Evolutionary conservation across 2,797 vertebrate species (phyloP).

Genomic region (Microcaecilia unicolor): DNA sequence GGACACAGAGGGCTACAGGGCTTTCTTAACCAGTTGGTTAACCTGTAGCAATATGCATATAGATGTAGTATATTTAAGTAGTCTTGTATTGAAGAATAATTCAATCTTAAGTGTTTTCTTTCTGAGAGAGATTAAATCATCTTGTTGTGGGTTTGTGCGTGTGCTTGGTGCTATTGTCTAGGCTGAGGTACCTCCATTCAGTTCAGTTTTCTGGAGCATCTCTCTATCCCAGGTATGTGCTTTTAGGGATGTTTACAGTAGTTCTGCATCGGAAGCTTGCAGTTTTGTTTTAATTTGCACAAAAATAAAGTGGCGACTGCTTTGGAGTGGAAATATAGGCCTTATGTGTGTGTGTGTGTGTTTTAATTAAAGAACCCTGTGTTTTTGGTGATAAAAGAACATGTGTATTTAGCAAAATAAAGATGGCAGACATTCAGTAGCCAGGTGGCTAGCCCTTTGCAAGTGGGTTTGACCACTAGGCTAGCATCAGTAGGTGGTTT

Average conservation of each 20-base stretch:
- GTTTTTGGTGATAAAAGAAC: background rate
- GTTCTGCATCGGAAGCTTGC: fast-evolving
- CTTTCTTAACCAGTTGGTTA: background rate
- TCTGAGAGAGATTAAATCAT: background rate
- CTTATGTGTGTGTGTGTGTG: background rate
- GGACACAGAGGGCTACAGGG: fast-evolving
- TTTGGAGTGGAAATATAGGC: fast-evolving
- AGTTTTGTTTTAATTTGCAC: background rate
- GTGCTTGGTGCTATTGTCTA: background rate
- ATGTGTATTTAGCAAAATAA: fast-evolving
- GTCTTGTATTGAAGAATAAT: background rate
- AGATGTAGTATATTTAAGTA: fast-evolving
- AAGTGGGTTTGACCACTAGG: too few relatives aligned
- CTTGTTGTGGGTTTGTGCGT: fast-evolving
- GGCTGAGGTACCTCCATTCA: background rate
- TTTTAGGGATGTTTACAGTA: background rate
- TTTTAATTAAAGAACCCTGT: fast-evolving
- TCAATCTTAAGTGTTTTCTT: fast-evolving
- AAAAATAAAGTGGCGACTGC: background rate
- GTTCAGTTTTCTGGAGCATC: background rate
- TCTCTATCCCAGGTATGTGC: background rate
- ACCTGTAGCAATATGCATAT: fast-evolving
- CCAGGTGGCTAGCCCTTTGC: too few relatives aligned
- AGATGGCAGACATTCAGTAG: too few relatives aligned
- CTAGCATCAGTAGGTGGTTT: too few relatives aligned